These are phyloP conservation scores for Bubo scandiacus DNA, from an alignment of 2,113 vertebrate species.

Conservation along the genomic window DNA sequence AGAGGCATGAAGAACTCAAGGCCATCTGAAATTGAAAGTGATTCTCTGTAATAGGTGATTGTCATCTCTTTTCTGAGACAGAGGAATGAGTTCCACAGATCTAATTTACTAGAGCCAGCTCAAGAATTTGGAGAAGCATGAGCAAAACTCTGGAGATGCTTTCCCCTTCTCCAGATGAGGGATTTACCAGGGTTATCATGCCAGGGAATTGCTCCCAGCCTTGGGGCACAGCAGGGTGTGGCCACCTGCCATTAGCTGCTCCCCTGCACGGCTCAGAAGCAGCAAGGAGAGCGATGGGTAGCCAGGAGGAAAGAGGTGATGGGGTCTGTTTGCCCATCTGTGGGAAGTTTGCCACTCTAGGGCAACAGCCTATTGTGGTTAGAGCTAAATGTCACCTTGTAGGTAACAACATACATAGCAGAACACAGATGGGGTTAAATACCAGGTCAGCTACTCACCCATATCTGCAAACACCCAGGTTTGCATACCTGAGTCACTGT, in stretches of 20 bases:
- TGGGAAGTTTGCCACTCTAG: neutral
- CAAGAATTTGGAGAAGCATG: neutral
- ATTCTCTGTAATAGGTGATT: neutral
- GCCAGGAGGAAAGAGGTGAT: neutral
- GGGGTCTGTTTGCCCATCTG: neutral
- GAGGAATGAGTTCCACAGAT: neutral
- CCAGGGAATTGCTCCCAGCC: neutral
- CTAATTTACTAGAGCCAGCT: neutral
- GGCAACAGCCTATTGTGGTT: neutral
- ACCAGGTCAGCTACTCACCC: neutral
- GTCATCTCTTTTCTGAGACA: neutral
- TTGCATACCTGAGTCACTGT: neutral
- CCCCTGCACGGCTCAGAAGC: neutral
- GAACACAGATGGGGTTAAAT: neutral
- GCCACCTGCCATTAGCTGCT: neutral
- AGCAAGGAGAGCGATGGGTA: neutral
- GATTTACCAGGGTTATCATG: neutral
- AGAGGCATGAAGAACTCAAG: neutral
- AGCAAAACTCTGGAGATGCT: neutral
- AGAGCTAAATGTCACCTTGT: neutral
- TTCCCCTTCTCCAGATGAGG: neutral
- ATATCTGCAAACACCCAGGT: neutral
- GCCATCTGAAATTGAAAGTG: neutral
- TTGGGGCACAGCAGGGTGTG: neutral
- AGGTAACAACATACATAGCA: neutral